Evolutionary conservation across 2,113 vertebrate species (phyloP), one percentile per base, ranked within the genome.

Genomic region (Herpailurus yagouaroundi): DNA sequence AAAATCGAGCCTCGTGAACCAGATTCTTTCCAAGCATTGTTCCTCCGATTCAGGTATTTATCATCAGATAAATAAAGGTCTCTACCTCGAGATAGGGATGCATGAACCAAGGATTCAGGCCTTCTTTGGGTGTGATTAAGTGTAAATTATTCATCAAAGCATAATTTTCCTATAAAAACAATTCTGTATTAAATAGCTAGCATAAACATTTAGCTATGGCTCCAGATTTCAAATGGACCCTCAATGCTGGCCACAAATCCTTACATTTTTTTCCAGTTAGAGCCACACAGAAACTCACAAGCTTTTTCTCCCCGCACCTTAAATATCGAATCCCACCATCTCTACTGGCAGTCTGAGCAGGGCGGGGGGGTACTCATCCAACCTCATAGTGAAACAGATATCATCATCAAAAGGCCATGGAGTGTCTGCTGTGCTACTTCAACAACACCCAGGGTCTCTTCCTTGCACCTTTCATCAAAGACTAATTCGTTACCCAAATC

Each of bases 91-190:
- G 13, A 80, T 69, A 76, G 36, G 45, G 16, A 31, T 69, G 16
- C 14, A 82, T 14, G 21, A 81, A 73, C 33, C 57, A 95, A 84
- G 15, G 3, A 38, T 7, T 25, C n/a, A 36, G 19, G 10, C 48
- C 90, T 83, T 88, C 52, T 64, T 64, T 55, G 23, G 19, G 19
- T 15, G 5, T 55, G 10, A 86, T 16, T 79, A 76, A 77, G 15
- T 86, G 1, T 31, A 81, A 87, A 41, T 81, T 73, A 87, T 52
- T 60, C 68, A 41, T 14, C 52, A 25, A 83, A 77, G 45, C 36
- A 68, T 60, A 50, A 33, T 18, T 91, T 94, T 96, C 79, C 64
- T 93, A 36, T 25, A 89, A 71, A 69, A 92, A 66, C 48, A 79
- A 66, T 52, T 77, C 13, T 77, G 29, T n/a, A 88, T 52, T 94